Base-by-base conservation (phyloP, 2,113 vertebrate genomes). In the Lucifuga dentata region DNA sequence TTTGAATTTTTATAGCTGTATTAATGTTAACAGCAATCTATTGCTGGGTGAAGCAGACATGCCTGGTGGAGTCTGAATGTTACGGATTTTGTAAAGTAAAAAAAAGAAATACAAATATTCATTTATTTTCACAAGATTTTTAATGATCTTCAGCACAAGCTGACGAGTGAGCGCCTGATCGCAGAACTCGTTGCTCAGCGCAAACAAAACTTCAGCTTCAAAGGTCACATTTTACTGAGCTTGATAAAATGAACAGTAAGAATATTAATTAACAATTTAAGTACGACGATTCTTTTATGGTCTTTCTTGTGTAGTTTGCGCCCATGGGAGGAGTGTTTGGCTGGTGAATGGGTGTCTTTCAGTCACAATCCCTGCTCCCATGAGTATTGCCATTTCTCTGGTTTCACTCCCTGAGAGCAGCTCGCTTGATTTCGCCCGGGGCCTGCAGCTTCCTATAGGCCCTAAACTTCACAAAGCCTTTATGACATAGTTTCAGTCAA, bases 371-470 rank as follows among this genome's bases (percentile, higher is more conserved):
- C 72, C 63, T 46, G 61, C 73, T 87, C 85, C 83, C 68, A 48
- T 65, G 68, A 69, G 86, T 63, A 24, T 75, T 86, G 71, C 84
- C 86, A 83, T 89, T 86, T 88, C 85, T 88, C 85, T 62, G 52
- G 81, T 91, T 91, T 86, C 87, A 75, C 71, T 76, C 2, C 3
- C 75, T 68, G 59, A 77, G 61, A 84, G 77, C 55, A 32, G 66
- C 64, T 63, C 46, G 72, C 11, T 40, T 44, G 64, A 63, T 61
- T 65, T 79, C 80, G 58, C 78, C 2, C 11, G 50, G 50, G 67
- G 69, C 60, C 50, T 24, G 17, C 46, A 40, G 67, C 61, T 73
- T 86, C 76, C 84, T 83, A 65, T 23, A 69, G 79, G 58, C 58
- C 72, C 68, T 60, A 35, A 61, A 52, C 67, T 17, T 64, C 68